Evolutionary conservation across 2,797 vertebrate species (phyloP), one percentile per base, ranked within the genome.

Genomic region (Tadarida brasiliensis): DNA sequence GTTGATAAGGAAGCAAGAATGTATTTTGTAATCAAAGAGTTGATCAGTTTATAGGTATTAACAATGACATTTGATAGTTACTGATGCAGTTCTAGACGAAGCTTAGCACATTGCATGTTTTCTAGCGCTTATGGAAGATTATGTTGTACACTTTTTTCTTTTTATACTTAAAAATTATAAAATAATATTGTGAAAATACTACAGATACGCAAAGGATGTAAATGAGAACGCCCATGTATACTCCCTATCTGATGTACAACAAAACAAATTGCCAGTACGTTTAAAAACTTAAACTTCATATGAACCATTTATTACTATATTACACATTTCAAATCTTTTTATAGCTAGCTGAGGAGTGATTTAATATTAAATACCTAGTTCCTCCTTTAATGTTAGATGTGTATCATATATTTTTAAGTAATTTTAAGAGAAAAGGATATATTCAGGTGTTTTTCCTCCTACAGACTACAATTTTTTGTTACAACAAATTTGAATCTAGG

Each of bases 41-140:
- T 84, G 85, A 56, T 30, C 49, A 61, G 19, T 95, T 83, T 87
- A n/a, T 87, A 70, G 33, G 74, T 84, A 71, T 90, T 92, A 74
- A 26, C 76, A 87, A 1, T 81, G 70, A 33, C 35, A 33, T 61
- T 68, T 59, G 7, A 22, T 77, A 67, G 44, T 89, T 82, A 54
- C 12, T 39, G 33, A 26, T 84, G 24, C 68, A 33, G 70, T 63
- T 57, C 4, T 68, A 39, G 24, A 30, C 20, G 56, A 87, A 74
- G 26, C 2, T 39, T 59, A 57, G 47, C 20, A 35, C 20, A 30
- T 10, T 11, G 10, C 16, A 3, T 61, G 19, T 33, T 87, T 77
- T 51, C 15, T 56, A 30, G 44, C 17, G 47, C 61, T 91, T 19
- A 28, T 5, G 12, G 67, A 84, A 39, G 51, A 39, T 2, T 16